Percentiles rank a stretch among this genome's conserved stretches.
Evolutionary conservation across 2,797 vertebrate genomes (phyloP).

Genomic region (Crocidura indochinensis): DNA sequence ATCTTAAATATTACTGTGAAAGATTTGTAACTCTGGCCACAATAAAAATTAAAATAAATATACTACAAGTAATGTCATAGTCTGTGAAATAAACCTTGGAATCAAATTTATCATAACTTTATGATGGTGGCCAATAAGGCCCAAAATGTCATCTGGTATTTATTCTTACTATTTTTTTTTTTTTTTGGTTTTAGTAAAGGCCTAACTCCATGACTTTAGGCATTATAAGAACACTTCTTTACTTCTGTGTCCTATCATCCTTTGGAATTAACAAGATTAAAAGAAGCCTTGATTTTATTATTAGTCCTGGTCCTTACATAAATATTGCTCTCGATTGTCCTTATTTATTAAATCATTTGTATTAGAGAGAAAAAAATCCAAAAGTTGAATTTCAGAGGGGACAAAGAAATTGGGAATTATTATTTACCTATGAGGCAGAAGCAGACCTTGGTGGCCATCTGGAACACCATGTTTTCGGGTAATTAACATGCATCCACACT

Average conservation of each 20-base stretch:
- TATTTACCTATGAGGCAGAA: slow-evolving; percentile 81
- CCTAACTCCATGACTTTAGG: slow-evolving; percentile 22
- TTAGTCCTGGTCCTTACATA: neutral
- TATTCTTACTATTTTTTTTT: too few relatives aligned
- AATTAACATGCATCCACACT: slow-evolving; percentile 85
- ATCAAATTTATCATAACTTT: slow-evolving; percentile 35
- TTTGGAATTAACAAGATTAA: slow-evolving; percentile 37
- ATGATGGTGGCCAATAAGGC: neutral
- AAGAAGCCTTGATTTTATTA: slow-evolving; percentile 2
- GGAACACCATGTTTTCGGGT: slow-evolving; percentile 83
- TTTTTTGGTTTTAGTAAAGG: slow-evolving; percentile 44
- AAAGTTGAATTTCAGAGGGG: slow-evolving; percentile 68
- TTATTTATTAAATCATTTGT: slow-evolving; percentile 48
- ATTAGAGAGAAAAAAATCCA: slow-evolving; percentile 43
- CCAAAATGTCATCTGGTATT: neutral
- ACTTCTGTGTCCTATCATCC: neutral
- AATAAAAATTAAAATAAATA: too few relatives aligned
- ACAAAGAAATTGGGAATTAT: slow-evolving; percentile 70
- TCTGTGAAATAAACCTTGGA: slow-evolving; percentile 10
- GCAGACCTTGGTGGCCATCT: slow-evolving; percentile 84
- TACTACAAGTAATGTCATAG: slow-evolving; percentile 1
- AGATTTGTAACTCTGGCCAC: too few relatives aligned
- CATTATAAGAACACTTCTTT: slow-evolving; percentile 35
- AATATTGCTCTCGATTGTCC: slow-evolving; percentile 49
- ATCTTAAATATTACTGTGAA: too few relatives aligned